A percentile compares a stretch with the other conserved stretches of the same genome.
Evolutionary conservation across 2,888 invertebrate genomes (phyloP).

Genomic region (Phaonia tiefii): DNA sequence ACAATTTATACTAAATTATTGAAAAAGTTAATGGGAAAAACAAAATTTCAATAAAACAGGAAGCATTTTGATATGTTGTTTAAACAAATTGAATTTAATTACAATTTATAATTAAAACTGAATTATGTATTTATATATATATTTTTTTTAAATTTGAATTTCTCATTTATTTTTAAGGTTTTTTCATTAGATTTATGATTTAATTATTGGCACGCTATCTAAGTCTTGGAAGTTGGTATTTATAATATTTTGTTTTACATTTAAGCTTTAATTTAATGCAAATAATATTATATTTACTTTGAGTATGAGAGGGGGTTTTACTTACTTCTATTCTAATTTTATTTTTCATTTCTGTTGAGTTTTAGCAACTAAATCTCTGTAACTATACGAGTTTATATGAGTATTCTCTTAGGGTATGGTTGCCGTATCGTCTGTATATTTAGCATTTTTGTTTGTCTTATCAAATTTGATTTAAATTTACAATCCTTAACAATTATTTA

Average conservation of each 20-base stretch:
- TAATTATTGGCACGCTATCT: slow-evolving; percentile 78
- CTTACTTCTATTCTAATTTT: slow-evolving; percentile 45
- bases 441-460: slow-evolving; percentile 58
- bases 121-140: slow-evolving; percentile 72
- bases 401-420: slow-evolving; percentile 61
- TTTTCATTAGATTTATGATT: slow-evolving; percentile 55
- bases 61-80: slow-evolving; percentile 78
- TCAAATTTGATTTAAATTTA: slow-evolving; percentile 74
- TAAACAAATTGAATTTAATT: slow-evolving; percentile 72
- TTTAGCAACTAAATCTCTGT: slow-evolving; percentile 58
- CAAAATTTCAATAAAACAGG: slow-evolving; percentile 73
- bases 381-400: slow-evolving; percentile 61
- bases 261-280: slow-evolving; percentile 69
- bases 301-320: slow-evolving; percentile 68
- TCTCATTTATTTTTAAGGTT: slow-evolving; percentile 57
- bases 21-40: too few species aligned
- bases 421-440: slow-evolving; percentile 65
- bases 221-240: slow-evolving; percentile 74
- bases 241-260: slow-evolving; percentile 59
- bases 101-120: slow-evolving; percentile 69
- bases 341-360: slow-evolving; percentile 43
- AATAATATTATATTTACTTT: slow-evolving; percentile 55
- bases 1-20: slow-evolving; percentile 49
- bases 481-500: slow-evolving; percentile 79
- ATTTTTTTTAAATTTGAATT: too few species aligned